phyloP scores from a whole-genome alignment of 2,113 vertebrate genomes.

The Galbula dea region DNA sequence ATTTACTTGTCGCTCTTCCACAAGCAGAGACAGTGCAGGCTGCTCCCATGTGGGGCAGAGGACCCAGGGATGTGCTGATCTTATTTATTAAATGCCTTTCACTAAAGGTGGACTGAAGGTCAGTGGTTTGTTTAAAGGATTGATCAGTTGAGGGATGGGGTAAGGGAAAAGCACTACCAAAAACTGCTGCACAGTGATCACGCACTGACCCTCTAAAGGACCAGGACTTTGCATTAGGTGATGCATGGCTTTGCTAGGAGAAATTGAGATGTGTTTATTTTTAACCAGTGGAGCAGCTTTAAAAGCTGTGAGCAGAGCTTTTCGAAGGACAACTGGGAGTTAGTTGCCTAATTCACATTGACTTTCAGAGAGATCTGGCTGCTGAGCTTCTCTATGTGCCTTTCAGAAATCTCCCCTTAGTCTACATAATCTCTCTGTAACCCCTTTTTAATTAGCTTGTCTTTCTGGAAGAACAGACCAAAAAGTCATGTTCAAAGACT shows the following conservation, averaged over 20 bases:
- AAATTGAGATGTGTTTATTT: neutral
- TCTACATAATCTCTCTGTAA: slow-evolving; percentile 41
- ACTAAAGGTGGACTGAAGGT: neutral
- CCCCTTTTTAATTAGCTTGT: slow-evolving; percentile 56
- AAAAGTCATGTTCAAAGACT: slow-evolving; percentile 35
- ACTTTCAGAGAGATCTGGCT: neutral
- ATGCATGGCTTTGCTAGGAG: neutral
- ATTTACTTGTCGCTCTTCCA: fast-evolving
- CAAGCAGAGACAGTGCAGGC: fast-evolving
- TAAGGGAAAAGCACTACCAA: neutral
- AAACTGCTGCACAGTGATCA: neutral
- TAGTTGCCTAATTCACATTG: neutral
- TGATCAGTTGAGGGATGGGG: too few relatives aligned
- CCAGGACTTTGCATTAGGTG: neutral
- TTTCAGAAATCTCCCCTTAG: slow-evolving; percentile 24
- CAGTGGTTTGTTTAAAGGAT: neutral
- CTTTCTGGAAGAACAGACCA: slow-evolving; percentile 26
- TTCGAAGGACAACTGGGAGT: neutral
- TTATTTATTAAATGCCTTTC: neutral
- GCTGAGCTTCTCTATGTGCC: neutral
- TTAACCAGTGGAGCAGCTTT: neutral
- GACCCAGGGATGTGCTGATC: neutral
- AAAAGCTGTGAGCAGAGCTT: neutral
- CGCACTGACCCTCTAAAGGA: neutral
- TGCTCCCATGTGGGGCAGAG: neutral